Base-by-base conservation (phyloP, 2,113 vertebrate genomes). In the Sinocyclocheilus grahami region DNA sequence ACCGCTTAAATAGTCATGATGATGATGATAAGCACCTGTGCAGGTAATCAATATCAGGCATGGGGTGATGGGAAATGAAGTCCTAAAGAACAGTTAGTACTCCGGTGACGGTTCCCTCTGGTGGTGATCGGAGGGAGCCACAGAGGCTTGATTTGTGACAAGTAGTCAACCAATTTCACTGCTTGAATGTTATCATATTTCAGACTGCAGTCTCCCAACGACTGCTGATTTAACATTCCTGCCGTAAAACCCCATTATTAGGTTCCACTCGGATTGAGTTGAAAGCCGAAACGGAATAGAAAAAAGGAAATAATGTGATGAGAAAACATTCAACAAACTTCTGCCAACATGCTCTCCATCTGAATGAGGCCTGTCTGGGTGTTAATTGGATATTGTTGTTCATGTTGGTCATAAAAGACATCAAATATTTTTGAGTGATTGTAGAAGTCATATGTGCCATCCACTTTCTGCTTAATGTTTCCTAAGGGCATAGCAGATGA, bases 181-280 rank as follows among this genome's bases (percentile, higher is more conserved):
- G 76, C 80, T 87, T 87, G 84, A 90, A 88, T 87, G 86, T 80
- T 63, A 86, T 87, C 80, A 80, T 87, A 80, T 86, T 90, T 89
- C 85, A 88, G 79, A 37, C 46, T 60, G 63, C 42, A 65, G 82
- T 77, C 58, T 78, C 85, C 77, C 46, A 75, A 55, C 69, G 84
- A 71, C 78, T 51, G 76, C 67, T 81, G 75, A 65, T 85, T 87
- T 86, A 86, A 89, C 87, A 86, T 87, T 82, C 69, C 87, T 81
- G 71, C 74, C 78, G 20, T 87, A 87, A 86, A 88, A 71, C 77
- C 42, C 75, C 37, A 74, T 85, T 90, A 86, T 89, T 89, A 86
- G 88, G 83, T 85, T 83, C 89, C 84, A 87, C 85, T 85, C 88
- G 85, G 85, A 84, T 86, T 72, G 78, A 75, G 33, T 81, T 60